phyloP scores from a whole-genome alignment of 2,113 vertebrate species.

The Pipra filicauda region DNA sequence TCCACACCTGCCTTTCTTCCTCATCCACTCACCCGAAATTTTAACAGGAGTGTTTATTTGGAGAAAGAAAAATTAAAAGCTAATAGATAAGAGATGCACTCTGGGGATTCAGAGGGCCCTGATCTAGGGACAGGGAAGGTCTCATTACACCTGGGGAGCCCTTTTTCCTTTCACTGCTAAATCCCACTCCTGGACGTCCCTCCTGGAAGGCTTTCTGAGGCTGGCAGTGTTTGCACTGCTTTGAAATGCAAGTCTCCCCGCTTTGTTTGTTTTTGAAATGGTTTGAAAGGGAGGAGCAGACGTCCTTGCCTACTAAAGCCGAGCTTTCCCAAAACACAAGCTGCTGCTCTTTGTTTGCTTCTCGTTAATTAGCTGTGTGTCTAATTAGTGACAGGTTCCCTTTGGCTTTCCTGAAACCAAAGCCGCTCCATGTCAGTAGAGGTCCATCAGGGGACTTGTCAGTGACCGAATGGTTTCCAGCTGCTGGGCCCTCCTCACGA shows the following conservation, averaged over 20 bases:
- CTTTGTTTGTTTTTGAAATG: conserved; percentile 66
- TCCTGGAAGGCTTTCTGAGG: conserved; percentile 40
- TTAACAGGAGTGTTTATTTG: not conserved
- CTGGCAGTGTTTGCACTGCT: conserved; percentile 53
- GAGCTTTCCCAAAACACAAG: conserved; percentile 66
- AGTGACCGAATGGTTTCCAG: conserved; percentile 65
- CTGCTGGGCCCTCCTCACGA: conserved; percentile 17
- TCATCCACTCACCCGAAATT: not conserved
- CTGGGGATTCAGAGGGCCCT: not conserved
- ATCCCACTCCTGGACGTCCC: conserved; percentile 5
- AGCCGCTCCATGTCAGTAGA: conserved; percentile 50
- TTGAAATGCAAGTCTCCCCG: conserved; percentile 41
- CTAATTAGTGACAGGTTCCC: conserved; percentile 72
- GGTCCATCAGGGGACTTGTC: conserved; percentile 63
- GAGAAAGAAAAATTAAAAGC: conserved; percentile 31
- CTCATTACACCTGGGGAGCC: conserved; percentile 25
- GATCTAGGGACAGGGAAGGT: not conserved
- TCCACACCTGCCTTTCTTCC: not conserved
- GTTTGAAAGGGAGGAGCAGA: conserved; percentile 50
- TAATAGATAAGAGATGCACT: not conserved
- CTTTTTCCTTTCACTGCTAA: conserved; percentile 58
- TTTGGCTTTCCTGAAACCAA: conserved; percentile 68
- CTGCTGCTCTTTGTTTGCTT: conserved; percentile 67
- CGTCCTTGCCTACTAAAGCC: conserved; percentile 49
- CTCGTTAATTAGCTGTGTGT: conserved; percentile 71